Evolutionary conservation across 2,113 vertebrate genomes (phyloP).

Genomic region (Salvator merianae): DNA sequence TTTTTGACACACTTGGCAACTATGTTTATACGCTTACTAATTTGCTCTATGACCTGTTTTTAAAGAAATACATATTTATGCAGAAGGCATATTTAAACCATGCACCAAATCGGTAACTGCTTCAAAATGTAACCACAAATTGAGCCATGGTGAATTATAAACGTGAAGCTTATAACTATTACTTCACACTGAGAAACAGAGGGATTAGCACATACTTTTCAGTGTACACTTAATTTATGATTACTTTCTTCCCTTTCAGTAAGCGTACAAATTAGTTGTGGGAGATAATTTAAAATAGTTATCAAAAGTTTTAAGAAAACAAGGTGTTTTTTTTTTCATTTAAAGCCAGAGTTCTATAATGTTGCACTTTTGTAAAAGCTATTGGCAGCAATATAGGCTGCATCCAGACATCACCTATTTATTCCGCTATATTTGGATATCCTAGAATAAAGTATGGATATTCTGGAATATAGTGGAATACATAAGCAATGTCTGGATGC

Average conservation of each 20-base stretch:
- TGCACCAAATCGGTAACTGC: neutral
- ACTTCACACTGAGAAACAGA: neutral
- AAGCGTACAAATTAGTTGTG: neutral
- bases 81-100: neutral
- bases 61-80: neutral
- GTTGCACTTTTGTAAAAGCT: neutral
- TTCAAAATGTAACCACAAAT: neutral
- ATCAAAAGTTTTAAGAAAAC: neutral
- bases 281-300: neutral
- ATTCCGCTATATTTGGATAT: too few species aligned
- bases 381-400: too few species aligned
- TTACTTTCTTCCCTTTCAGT: neutral
- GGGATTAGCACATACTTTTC: neutral
- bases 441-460: too few species aligned
- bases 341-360: neutral
- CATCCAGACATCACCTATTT: too few species aligned
- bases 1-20: neutral
- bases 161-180: slow-evolving; percentile 16
- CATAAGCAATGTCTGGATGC: too few species aligned
- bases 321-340: too few species aligned
- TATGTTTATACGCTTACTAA: neutral
- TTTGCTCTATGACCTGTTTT: neutral
- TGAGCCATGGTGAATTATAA: slow-evolving; percentile 5
- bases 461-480: too few species aligned
- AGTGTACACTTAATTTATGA: neutral